phyloP scores from a whole-genome alignment of 2,797 vertebrate species.

The Helicolenus hilgendorfi region DNA sequence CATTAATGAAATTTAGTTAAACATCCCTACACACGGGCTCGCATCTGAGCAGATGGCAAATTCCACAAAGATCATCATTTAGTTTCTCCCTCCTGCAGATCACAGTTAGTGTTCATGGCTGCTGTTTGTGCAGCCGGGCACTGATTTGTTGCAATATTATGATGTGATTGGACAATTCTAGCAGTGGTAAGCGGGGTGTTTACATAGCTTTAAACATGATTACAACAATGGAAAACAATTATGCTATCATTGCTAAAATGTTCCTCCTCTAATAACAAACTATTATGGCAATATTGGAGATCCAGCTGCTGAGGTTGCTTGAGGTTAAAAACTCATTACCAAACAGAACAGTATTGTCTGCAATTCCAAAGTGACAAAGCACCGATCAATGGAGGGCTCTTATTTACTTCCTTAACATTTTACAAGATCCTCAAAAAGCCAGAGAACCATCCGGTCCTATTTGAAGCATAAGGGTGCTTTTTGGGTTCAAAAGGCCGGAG shows the following conservation, averaged over 20 bases:
- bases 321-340: background rate
- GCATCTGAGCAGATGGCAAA: constrained; percentile 71
- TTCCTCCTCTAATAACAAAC: background rate
- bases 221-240: background rate
- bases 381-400: background rate
- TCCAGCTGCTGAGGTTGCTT: background rate
- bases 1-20: constrained; percentile 74
- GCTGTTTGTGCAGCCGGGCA: background rate
- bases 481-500: background rate
- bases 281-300: background rate
- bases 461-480: background rate
- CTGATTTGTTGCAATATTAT: background rate
- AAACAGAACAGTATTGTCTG: background rate
- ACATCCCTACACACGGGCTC: constrained; percentile 41
- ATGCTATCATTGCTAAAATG: background rate
- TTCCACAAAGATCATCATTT: constrained; percentile 62
- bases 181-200: background rate
- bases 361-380: background rate
- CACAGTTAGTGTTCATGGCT: background rate
- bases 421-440: background rate
- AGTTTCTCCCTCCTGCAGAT: constrained; percentile 19
- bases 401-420: background rate
- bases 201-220: background rate
- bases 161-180: background rate
- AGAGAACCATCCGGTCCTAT: background rate